Conservation (phyloP, 2,888 invertebrate species). For the Ormyrus pomaceus region DNA sequence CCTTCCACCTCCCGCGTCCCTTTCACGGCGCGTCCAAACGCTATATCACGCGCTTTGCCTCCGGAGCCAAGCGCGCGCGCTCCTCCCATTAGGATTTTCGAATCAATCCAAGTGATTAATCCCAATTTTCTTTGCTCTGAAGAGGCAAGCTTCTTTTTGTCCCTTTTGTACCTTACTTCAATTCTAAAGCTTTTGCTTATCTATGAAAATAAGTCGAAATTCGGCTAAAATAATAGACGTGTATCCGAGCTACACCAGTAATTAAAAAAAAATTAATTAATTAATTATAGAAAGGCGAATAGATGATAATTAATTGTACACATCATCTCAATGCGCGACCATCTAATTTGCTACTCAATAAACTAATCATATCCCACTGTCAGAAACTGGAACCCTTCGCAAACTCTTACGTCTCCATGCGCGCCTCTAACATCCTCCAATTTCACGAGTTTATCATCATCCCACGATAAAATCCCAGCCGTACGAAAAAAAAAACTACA, state of each 20-base stretch:
- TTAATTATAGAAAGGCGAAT: too few species aligned
- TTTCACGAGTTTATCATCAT: neutral
- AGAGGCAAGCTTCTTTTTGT: neutral
- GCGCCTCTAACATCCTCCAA: neutral
- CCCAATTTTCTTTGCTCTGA: too few species aligned
- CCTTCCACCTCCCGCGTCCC: constrained; percentile 11
- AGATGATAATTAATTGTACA: too few species aligned
- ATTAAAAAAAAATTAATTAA: too few species aligned
- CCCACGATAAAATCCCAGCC: constrained; percentile 1
- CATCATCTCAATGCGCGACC: too few species aligned
- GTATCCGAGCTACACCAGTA: too few species aligned
- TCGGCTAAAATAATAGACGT: too few species aligned
- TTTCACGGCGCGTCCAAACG: neutral
- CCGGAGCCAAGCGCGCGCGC: neutral
- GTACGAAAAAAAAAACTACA: neutral
- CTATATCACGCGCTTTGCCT: constrained; percentile 39
- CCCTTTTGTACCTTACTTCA: too few species aligned
- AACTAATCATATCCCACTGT: constrained; percentile 31
- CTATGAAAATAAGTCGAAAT: too few species aligned
- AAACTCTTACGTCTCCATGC: neutral
- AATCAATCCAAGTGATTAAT: constrained; percentile 33
- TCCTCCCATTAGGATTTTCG: constrained; percentile 14
- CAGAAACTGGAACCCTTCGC: constrained; percentile 15
- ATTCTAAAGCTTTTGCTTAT: too few species aligned
- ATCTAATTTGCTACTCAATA: constrained; percentile 23